phyloP scores from a whole-genome alignment of 2,113 vertebrate genomes.

The Arvicanthis niloticus region DNA sequence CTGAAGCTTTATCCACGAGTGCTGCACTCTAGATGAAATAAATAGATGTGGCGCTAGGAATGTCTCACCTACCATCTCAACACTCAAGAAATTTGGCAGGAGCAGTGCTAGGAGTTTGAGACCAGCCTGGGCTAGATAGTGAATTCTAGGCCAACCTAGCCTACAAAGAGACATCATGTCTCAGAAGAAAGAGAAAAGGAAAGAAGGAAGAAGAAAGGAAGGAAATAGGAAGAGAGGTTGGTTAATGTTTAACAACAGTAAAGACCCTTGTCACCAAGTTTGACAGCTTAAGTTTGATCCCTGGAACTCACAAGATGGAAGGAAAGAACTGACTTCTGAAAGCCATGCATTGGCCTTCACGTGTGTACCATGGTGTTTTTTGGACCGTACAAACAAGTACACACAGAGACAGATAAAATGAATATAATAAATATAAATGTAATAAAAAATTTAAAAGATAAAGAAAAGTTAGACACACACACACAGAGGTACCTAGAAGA shows the following conservation, averaged over 20 bases:
- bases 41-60: no score
- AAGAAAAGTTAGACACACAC: not conserved
- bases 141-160: no score
- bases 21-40: no score
- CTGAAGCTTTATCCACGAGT: no score
- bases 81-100: no score
- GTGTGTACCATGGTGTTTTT: not conserved
- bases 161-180: no score
- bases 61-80: no score
- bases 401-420: not conserved
- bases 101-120: no score
- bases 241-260: not conserved
- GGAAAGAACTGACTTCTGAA: not conserved
- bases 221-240: not conserved
- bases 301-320: not conserved
- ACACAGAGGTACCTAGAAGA: not conserved
- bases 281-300: not conserved
- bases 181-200: no score
- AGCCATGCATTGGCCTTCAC: not conserved
- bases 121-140: no score
- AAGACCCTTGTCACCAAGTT: not conserved
- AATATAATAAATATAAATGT: not conserved
- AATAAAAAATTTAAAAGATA: not conserved
- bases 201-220: no score
- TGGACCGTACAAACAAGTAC: not conserved